These are phyloP conservation scores for Calyptommatus sinebrachiatus DNA, from an alignment of 2,113 vertebrate species.

Conservation along the genomic window DNA sequence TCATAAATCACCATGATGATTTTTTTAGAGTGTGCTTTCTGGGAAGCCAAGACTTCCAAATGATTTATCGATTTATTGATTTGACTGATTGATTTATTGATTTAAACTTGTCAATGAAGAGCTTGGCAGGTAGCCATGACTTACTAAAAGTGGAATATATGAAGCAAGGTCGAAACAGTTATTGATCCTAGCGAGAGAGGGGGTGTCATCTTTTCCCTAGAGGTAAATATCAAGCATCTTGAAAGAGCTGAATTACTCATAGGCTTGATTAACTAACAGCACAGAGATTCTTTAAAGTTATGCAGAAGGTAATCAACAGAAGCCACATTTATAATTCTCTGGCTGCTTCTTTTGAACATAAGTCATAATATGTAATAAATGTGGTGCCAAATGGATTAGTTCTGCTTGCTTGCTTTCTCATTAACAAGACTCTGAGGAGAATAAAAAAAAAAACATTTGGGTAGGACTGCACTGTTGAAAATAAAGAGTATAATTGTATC, in stretches of 20 bases:
- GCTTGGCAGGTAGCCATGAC: constrained; percentile 12
- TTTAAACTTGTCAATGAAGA: constrained; percentile 17
- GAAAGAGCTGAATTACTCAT: constrained; percentile 38
- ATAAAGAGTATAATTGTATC: neutral
- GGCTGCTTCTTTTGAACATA: constrained; percentile 1
- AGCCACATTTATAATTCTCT: neutral
- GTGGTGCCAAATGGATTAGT: neutral
- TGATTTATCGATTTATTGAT: too few relatives aligned
- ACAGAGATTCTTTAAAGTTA: constrained; percentile 32
- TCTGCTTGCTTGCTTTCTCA: neutral
- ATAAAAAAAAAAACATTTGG: neutral
- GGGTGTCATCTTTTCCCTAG: constrained; percentile 55
- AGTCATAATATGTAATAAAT: neutral
- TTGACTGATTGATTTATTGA: too few relatives aligned
- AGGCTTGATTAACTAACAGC: constrained; percentile 36
- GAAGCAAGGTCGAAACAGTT: constrained; percentile 40
- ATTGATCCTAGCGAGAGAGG: constrained; percentile 29
- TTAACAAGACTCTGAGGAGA: neutral
- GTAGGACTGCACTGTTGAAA: neutral
- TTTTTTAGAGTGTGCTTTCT: neutral
- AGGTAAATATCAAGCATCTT: constrained; percentile 49
- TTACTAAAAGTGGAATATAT: constrained; percentile 59
- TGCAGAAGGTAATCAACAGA: neutral
- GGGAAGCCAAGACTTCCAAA: constrained; percentile 1
- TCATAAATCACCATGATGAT: neutral